Base-by-base conservation (phyloP, 2,888 invertebrate genomes). In the Leptinotarsa haldemani region DNA sequence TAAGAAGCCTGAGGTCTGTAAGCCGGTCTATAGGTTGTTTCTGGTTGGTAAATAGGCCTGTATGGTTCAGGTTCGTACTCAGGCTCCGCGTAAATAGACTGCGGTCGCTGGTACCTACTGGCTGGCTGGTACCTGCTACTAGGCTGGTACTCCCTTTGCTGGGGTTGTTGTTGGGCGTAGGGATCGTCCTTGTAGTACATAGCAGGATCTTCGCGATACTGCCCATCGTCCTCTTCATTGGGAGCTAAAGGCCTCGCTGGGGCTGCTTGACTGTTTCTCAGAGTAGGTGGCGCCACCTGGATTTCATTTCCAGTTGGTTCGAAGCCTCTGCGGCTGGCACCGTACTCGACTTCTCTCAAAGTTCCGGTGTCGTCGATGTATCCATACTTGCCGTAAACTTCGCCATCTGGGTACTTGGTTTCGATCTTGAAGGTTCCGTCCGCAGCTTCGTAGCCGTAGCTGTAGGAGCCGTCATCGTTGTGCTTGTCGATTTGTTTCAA, bases 351-450 rank as follows among this genome's bases (percentile, higher is more conserved):
- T 87, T 95, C 95, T 71, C 95, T 90, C 25, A 91, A 82, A 81
- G 91, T 91, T 0, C 96, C 96, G 30, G 88, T 88, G 82, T 93
- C 94, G 80, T 96, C 96, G 1, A 95, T 90, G 85, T 95, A 96
- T n/a, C 96, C 96, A 83, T 96, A 96, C 85, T 96, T 96, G 74
- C 96, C 96, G 68, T 92, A 94, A 0, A 96, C 95, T 83, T 95
- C 95, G 0, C 96, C 96, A 64, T 91, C 93, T 0, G 94, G 90
- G 82, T 94, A 94, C 86, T 95, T 96, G 1, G 95, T 95, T 86
- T 96, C 96, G 77, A 96, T 95, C 88, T 95, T 95, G 89, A 94
- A 95, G 66, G 94, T 92, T 13, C 95, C 95, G 83, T 96, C 96
- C 0, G 95, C 96, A 0, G 92, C 94, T 86, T 96, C 96, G 86